Evolutionary conservation across 1,140 invertebrate genomes (phyloP).

Genomic region (Colletes latitarsis): DNA sequence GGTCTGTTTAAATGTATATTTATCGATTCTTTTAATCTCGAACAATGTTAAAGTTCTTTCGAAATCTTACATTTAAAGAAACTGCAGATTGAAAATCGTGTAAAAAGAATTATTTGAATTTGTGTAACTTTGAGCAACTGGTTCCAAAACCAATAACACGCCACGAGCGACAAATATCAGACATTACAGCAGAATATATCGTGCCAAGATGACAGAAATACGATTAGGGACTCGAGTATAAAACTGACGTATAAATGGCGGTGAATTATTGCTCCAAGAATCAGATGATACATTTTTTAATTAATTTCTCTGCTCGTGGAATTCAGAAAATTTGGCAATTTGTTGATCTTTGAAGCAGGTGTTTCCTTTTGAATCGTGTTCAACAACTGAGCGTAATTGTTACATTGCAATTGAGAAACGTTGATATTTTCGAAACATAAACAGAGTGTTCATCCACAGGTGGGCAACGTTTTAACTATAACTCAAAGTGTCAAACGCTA

Average conservation of each 20-base stretch:
- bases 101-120: too few relatives aligned
- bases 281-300: neutral
- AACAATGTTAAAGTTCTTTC: too few relatives aligned
- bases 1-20: too few relatives aligned
- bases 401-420: too few relatives aligned
- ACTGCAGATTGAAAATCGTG: too few relatives aligned
- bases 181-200: neutral
- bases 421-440: too few relatives aligned
- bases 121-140: neutral
- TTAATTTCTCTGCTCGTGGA: neutral
- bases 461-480: too few relatives aligned
- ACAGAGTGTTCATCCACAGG: too few relatives aligned
- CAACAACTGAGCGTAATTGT: too few relatives aligned
- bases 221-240: neutral
- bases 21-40: too few relatives aligned
- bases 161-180: neutral
- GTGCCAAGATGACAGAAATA: neutral
- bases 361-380: neutral
- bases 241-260: neutral
- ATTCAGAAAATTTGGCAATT: constrained; percentile 15
- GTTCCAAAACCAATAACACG: neutral
- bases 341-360: neutral
- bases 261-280: neutral
- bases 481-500: too few relatives aligned
- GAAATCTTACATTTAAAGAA: too few relatives aligned